phyloP scores from a whole-genome alignment of 2,888 invertebrate genomes.

The Dryococelus australis region DNA sequence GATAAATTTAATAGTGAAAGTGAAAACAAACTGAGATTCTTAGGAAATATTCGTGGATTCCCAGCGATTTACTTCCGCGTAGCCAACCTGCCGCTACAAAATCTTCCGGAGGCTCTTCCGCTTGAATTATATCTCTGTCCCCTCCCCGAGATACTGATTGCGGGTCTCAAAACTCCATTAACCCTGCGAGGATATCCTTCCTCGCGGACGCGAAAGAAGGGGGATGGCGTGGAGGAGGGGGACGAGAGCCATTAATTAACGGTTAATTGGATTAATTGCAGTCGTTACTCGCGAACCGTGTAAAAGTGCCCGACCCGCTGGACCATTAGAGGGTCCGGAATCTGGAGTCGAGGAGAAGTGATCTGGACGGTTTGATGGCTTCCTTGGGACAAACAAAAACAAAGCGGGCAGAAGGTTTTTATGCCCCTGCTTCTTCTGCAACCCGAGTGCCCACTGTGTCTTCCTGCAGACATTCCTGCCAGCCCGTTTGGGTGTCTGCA shows the following conservation, averaged over 20 bases:
- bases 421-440: background rate
- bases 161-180: constrained; percentile 61
- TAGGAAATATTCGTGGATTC: background rate
- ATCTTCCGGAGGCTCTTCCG: constrained; percentile 21
- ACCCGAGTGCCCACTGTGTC: background rate
- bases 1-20: too few relatives aligned
- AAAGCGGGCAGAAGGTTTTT: background rate
- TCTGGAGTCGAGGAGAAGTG: background rate
- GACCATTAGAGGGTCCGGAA: background rate
- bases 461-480: background rate
- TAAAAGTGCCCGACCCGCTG: constrained; percentile 8
- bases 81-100: background rate
- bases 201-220: background rate
- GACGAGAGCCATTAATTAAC: constrained; percentile 63
- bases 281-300: constrained; percentile 58
- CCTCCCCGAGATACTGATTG: constrained; percentile 27
- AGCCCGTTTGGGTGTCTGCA: background rate
- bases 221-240: constrained; percentile 38
- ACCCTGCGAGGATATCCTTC: constrained; percentile 54
- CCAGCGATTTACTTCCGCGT: background rate
- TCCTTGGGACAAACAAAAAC: constrained; percentile 16
- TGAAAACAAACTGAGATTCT: background rate
- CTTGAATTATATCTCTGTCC: constrained; percentile 18
- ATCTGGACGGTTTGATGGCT: constrained; percentile 8
- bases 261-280: constrained; percentile 65